Evolutionary conservation across 2,888 invertebrate genomes (phyloP).

Genomic region (Brachyptera risi): DNA sequence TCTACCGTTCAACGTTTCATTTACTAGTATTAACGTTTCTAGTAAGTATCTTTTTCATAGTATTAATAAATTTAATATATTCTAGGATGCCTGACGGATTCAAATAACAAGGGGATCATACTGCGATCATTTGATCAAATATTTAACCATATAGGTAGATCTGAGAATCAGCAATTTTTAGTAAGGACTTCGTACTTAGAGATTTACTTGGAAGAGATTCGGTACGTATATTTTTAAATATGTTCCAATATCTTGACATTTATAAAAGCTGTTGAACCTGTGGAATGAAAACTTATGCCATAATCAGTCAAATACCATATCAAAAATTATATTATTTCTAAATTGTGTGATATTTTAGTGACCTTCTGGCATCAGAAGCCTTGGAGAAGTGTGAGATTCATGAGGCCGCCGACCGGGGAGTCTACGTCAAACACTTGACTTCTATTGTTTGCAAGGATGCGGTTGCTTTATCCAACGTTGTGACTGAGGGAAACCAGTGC

Average conservation of each 20-base stretch:
- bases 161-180: slow-evolving; percentile 90
- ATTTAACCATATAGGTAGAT: slow-evolving; percentile 89
- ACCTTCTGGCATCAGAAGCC: too few relatives aligned
- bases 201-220: slow-evolving; percentile 90
- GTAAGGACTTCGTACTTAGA: slow-evolving; percentile 96
- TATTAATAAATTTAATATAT: too few relatives aligned
- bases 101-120: slow-evolving; percentile 68
- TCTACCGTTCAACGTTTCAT: too few relatives aligned
- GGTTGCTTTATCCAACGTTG: slow-evolving; percentile 88
- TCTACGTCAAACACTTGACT: slow-evolving; percentile 93
- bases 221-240: slow-evolving; percentile 47
- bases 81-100: slow-evolving; percentile 48
- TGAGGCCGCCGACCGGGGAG: slow-evolving; percentile 77
- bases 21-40: too few relatives aligned
- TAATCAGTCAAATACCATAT: too few relatives aligned
- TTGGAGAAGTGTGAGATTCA: slow-evolving; percentile 66
- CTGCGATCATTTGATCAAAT: slow-evolving; percentile 97
- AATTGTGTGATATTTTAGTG: too few relatives aligned
- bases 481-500: slow-evolving; percentile 90
- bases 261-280: too few relatives aligned
- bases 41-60: too few relatives aligned
- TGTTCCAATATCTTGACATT: background rate
- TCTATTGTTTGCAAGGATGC: slow-evolving; percentile 92
- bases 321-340: too few relatives aligned
- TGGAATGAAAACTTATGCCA: too few relatives aligned